Evolutionary conservation across 2,113 vertebrate genomes (phyloP).

Genomic region (Paratilapia polleni): DNA sequence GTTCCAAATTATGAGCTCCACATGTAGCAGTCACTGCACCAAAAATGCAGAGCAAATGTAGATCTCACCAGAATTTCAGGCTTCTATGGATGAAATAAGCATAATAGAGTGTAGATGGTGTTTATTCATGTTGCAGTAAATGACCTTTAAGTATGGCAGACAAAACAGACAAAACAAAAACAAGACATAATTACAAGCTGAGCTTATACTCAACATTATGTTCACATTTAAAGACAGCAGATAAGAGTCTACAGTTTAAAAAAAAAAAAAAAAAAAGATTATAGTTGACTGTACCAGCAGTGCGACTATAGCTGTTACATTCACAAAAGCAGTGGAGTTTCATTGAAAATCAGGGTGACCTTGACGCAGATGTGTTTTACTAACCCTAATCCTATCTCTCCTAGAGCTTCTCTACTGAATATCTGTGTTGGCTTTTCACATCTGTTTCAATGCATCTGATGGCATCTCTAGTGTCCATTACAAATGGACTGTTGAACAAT

Average conservation of each 20-base stretch:
- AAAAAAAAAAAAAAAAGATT: slow-evolving; percentile 16
- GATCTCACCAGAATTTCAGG: slow-evolving; percentile 38
- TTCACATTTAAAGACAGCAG: slow-evolving; percentile 21
- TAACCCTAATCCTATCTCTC: slow-evolving; percentile 49
- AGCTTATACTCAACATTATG: slow-evolving; percentile 6
- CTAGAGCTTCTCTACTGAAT: slow-evolving; percentile 1
- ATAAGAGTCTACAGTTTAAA: slow-evolving; percentile 15
- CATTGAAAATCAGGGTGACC: slow-evolving; percentile 15
- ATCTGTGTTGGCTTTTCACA: neutral
- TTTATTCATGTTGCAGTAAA: slow-evolving; percentile 35
- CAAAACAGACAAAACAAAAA: slow-evolving; percentile 1
- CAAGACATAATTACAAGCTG: slow-evolving; percentile 22
- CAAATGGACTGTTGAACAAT: neutral
- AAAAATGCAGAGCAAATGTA: slow-evolving; percentile 22
- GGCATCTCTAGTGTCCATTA: neutral
- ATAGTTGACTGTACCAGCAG: slow-evolving; percentile 5
- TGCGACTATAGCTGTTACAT: slow-evolving; percentile 31
- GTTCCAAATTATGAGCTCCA: slow-evolving; percentile 28
- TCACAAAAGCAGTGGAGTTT: slow-evolving; percentile 32
- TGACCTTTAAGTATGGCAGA: slow-evolving; percentile 32
- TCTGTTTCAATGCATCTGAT: neutral
- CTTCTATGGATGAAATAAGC: slow-evolving; percentile 26
- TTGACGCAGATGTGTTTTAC: slow-evolving; percentile 18
- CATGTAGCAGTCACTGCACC: neutral
- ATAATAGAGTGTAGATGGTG: neutral